Percentiles rank a stretch among this genome's conserved stretches.
These are phyloP conservation scores for Hippoglossus stenolepis DNA, from an alignment of 2,113 vertebrate species.

Conservation along the genomic window DNA sequence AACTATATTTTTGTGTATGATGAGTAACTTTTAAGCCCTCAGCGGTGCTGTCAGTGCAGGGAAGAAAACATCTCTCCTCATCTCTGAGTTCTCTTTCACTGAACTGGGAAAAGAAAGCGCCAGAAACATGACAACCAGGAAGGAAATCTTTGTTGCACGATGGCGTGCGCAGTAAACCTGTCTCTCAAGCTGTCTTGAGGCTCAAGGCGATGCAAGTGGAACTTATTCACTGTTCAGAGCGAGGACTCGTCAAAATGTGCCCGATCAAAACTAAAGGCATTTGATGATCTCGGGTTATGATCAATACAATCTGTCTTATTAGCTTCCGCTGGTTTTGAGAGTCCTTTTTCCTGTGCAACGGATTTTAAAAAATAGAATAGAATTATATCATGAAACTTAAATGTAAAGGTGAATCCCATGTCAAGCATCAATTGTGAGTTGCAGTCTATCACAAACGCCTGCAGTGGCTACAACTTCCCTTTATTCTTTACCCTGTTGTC, in stretches of 20 bases:
- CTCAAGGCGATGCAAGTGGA: background rate
- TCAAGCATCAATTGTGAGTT: background rate
- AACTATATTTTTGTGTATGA: too few relatives aligned
- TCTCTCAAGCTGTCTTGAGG: too few relatives aligned
- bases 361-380: background rate
- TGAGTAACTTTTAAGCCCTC: too few relatives aligned
- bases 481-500: slow-evolving; percentile 1
- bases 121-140: background rate
- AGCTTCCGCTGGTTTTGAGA: too few relatives aligned
- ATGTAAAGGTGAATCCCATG: background rate
- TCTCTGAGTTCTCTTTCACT: background rate
- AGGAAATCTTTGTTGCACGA: background rate
- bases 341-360: too few relatives aligned
- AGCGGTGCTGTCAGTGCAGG: background rate
- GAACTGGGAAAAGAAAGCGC: background rate
- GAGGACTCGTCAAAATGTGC: too few relatives aligned
- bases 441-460: background rate
- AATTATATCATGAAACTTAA: background rate
- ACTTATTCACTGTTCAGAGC: too few relatives aligned
- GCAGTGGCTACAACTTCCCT: background rate
- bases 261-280: too few relatives aligned
- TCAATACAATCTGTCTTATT: too few relatives aligned
- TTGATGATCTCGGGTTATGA: too few relatives aligned
- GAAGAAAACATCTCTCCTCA: background rate
- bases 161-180: too few relatives aligned